phyloP scores from a whole-genome alignment of 2,113 vertebrate genomes.

The Hymenochirus boettgeri region DNA sequence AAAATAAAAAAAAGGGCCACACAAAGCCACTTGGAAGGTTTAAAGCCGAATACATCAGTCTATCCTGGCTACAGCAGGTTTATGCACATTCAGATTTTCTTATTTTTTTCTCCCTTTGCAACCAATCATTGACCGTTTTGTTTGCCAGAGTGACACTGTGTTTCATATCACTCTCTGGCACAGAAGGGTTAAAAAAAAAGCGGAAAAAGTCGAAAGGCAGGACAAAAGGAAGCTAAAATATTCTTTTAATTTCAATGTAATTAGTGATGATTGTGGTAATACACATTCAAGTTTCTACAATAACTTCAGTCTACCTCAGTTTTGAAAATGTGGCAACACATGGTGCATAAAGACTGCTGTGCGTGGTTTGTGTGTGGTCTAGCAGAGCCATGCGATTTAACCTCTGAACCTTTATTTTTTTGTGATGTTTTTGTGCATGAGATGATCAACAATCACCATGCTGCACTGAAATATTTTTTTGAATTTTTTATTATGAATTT shows the following conservation, averaged over 20 bases:
- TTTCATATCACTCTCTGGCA: slow-evolving; percentile 4
- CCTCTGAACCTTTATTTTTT: slow-evolving; percentile 66
- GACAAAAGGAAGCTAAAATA: slow-evolving; percentile 61
- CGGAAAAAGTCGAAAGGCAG: slow-evolving; percentile 64
- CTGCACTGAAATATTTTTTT: too few relatives aligned
- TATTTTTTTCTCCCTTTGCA: slow-evolving; percentile 50
- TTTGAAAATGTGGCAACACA: slow-evolving; percentile 74
- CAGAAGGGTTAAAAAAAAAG: slow-evolving; percentile 44
- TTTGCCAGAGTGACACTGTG: slow-evolving; percentile 13
- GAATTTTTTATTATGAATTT: too few relatives aligned
- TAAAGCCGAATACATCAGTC: slow-evolving; percentile 52
- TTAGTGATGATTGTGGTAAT: slow-evolving; percentile 87
- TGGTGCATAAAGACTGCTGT: slow-evolving; percentile 72
- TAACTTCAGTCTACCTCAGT: slow-evolving; percentile 86
- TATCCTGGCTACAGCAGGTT: slow-evolving; percentile 65
- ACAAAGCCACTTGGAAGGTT: slow-evolving; percentile 65
- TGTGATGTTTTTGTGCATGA: slow-evolving; percentile 74
- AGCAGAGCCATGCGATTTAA: slow-evolving; percentile 76
- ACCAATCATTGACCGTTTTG: slow-evolving; percentile 55
- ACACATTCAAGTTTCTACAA: slow-evolving; percentile 85
- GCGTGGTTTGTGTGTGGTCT: slow-evolving; percentile 67
- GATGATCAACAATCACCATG: slow-evolving; percentile 68
- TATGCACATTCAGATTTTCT: slow-evolving; percentile 58
- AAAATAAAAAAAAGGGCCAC: slow-evolving; percentile 52
- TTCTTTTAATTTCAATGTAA: slow-evolving; percentile 74